phyloP scores from a whole-genome alignment of 2,888 invertebrate genomes.

The Tetranychus truncatus region DNA sequence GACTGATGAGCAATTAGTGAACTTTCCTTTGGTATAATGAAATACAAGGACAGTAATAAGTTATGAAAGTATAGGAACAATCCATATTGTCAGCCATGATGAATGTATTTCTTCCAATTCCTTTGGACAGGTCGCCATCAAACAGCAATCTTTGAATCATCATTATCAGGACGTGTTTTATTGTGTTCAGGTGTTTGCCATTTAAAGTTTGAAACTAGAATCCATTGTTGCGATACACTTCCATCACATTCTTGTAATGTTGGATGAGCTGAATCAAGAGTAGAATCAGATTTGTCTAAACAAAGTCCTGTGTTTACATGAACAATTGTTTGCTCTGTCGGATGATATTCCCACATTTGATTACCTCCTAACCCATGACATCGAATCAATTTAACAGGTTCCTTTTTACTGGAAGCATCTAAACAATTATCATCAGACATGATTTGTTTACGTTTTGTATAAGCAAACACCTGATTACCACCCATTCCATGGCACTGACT shows the following conservation, averaged over 20 bases:
- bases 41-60: too few relatives aligned
- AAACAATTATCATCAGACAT: slow-evolving; percentile 95
- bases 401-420: slow-evolving; percentile 60
- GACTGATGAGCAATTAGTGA: too few relatives aligned
- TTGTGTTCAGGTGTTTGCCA: slow-evolving; percentile 12
- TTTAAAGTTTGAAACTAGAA: slow-evolving; percentile 10
- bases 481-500: slow-evolving; percentile 90
- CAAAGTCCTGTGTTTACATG: slow-evolving; percentile 85
- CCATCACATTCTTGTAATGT: slow-evolving; percentile 53
- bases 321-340: slow-evolving; percentile 59
- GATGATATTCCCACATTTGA: slow-evolving; percentile 82
- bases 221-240: slow-evolving; percentile 60
- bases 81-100: too few relatives aligned
- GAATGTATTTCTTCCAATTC: too few relatives aligned
- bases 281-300: slow-evolving; percentile 54
- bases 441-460: slow-evolving; percentile 84
- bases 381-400: slow-evolving; percentile 78
- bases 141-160: too few relatives aligned
- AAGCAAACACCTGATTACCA: slow-evolving; percentile 91
- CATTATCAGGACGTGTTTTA: background rate
- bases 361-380: slow-evolving; percentile 93
- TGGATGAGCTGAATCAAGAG: slow-evolving; percentile 54
- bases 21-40: too few relatives aligned
- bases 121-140: too few relatives aligned
- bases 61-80: too few relatives aligned